Evolutionary conservation across 1,140 invertebrate species (phyloP).

Genomic region (Caenorhabditis remanei): DNA sequence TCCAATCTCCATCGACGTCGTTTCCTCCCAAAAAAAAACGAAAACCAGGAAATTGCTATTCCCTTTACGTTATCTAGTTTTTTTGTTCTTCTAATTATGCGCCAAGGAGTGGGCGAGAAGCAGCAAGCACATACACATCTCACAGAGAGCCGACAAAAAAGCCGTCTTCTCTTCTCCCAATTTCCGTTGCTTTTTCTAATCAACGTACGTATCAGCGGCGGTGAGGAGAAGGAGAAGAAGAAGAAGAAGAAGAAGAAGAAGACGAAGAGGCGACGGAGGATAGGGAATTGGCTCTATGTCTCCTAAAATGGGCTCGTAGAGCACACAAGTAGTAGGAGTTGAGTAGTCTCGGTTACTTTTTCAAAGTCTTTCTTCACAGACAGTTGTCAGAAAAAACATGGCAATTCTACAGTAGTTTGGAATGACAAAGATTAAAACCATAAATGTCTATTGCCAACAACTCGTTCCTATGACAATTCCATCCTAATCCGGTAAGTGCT

Average conservation of each 20-base stretch:
- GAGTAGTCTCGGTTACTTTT: background rate
- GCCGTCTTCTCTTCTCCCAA: background rate
- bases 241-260: no score
- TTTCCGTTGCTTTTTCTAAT: slow-evolving; percentile 33
- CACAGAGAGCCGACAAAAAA: background rate
- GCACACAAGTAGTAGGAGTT: background rate
- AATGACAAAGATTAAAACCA: slow-evolving; percentile 35
- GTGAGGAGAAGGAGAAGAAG: background rate
- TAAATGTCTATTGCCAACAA: background rate
- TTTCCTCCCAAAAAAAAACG: background rate
- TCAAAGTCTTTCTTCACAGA: no score
- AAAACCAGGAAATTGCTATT: slow-evolving; percentile 9
- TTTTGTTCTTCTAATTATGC: slow-evolving; percentile 8
- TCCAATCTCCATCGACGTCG: background rate
- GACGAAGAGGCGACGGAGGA: background rate
- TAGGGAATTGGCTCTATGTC: slow-evolving; percentile 7
- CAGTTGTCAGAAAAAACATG: background rate
- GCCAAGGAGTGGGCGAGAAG: background rate
- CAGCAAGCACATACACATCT: background rate
- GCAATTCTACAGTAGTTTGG: background rate
- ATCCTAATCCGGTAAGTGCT: slow-evolving; percentile 41
- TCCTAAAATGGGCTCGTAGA: background rate
- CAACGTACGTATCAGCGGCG: slow-evolving; percentile 14
- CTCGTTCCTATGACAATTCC: background rate
- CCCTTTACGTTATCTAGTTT: background rate